Percentiles rank a stretch among this genome's conserved stretches.
Conservation (phyloP, 2,797 vertebrate genomes). For the Tamandua tetradactyla region DNA sequence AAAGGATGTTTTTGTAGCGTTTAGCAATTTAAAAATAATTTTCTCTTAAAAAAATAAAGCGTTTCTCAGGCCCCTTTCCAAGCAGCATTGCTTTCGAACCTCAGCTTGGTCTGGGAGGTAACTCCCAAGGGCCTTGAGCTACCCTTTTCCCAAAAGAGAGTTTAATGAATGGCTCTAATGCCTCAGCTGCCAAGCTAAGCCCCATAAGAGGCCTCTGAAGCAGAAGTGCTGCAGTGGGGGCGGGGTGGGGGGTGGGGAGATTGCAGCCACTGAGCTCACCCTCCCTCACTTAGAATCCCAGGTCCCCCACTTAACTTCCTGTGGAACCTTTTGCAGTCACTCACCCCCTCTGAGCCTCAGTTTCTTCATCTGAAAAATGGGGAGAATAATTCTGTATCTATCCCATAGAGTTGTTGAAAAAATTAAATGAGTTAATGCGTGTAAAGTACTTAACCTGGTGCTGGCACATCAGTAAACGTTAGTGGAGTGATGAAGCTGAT, state of each 20-base stretch:
- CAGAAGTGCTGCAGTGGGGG: neutral
- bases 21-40: slow-evolving; percentile 25
- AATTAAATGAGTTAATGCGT: neutral
- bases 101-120: neutral
- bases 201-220: neutral
- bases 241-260: too few species aligned
- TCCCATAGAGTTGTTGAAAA: neutral
- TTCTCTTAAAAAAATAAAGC: slow-evolving; percentile 11
- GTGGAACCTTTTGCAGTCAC: neutral
- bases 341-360: neutral
- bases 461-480: neutral
- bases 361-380: slow-evolving; percentile 30
- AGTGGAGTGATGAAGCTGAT: neutral
- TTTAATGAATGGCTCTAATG: neutral
- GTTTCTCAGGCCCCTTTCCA: neutral
- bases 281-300: neutral
- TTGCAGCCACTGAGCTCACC: too few species aligned
- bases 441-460: neutral
- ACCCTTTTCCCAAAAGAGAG: neutral
- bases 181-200: neutral
- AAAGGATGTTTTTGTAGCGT: neutral
- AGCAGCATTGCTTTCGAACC: neutral
- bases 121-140: neutral
- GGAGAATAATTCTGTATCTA: neutral
- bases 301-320: neutral